phyloP scores from a whole-genome alignment of 2,888 invertebrate genomes.

The Habroteleia sp. region DNA sequence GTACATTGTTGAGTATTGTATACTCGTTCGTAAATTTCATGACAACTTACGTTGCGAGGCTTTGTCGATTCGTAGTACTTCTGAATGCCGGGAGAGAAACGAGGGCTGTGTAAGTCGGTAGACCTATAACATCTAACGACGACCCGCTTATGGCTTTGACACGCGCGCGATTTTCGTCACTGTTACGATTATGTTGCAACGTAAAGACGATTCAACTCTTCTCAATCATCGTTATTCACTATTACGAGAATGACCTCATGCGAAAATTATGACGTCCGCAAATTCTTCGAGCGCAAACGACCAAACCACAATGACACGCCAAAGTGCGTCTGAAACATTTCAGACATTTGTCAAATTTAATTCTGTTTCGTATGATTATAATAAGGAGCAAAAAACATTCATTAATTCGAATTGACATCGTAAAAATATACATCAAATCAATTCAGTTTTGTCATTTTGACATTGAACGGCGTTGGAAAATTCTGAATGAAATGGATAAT shows the following conservation, averaged over 20 bases:
- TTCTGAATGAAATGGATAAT: too few relatives aligned
- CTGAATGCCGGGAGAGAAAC: constrained; percentile 36
- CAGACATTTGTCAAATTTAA: constrained; percentile 45
- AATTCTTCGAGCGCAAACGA: constrained; percentile 37
- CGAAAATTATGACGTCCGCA: constrained; percentile 59
- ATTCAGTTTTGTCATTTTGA: constrained; percentile 11
- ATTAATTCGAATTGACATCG: constrained; percentile 24
- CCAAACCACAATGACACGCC: constrained; percentile 42
- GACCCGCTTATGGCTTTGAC: constrained; percentile 66
- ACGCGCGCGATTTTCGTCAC: constrained; percentile 72
- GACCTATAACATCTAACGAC: constrained; percentile 62
- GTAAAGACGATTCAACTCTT: constrained; percentile 72
- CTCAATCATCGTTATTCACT: constrained; percentile 63
- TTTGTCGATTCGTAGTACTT: constrained; percentile 56
- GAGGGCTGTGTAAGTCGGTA: constrained; percentile 57
- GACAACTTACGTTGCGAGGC: constrained; percentile 45
- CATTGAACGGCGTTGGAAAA: neutral
- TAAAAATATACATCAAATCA: constrained; percentile 44
- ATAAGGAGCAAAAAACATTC: constrained; percentile 11
- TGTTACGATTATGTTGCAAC: constrained; percentile 74
- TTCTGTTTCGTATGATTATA: constrained; percentile 35
- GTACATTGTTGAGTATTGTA: constrained; percentile 26
- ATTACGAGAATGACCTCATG: constrained; percentile 60
- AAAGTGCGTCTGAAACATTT: constrained; percentile 34
- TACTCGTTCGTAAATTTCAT: constrained; percentile 56